A percentile compares a stretch with the other conserved stretches of the same genome.
Evolutionary conservation across 2,888 invertebrate species (phyloP).

Genomic region (Baccha elongata): DNA sequence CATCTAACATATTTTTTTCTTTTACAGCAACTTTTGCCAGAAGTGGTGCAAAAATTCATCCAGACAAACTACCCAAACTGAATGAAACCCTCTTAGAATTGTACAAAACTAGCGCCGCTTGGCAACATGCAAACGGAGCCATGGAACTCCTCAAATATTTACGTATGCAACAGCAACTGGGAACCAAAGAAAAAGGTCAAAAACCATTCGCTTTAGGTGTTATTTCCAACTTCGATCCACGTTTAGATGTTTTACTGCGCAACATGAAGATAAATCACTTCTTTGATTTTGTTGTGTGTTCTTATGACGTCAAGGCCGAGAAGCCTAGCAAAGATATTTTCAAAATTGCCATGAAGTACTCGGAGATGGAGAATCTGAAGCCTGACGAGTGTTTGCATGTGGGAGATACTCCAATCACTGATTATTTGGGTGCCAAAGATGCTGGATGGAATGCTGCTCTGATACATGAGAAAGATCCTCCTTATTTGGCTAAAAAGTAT

Average conservation of each 20-base stretch:
- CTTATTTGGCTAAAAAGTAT: slow-evolving; percentile 81
- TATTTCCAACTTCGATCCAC: slow-evolving; percentile 94
- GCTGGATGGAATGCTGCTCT: slow-evolving; percentile 90
- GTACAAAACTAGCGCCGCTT: slow-evolving; percentile 88
- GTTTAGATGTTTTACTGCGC: slow-evolving; percentile 87
- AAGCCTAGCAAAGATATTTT: slow-evolving; percentile 92
- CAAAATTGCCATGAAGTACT: slow-evolving; percentile 84
- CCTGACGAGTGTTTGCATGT: slow-evolving; percentile 90
- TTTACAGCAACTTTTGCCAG: slow-evolving; percentile 79
- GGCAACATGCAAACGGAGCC: slow-evolving; percentile 88
- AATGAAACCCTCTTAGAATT: slow-evolving; percentile 86
- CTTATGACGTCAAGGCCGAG: slow-evolving; percentile 88
- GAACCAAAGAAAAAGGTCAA: slow-evolving; percentile 71
- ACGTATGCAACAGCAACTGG: slow-evolving; percentile 77
- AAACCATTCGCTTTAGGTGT: slow-evolving; percentile 85
- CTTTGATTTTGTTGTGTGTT: slow-evolving; percentile 91
- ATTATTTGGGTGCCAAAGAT: slow-evolving; percentile 89
- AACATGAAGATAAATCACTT: slow-evolving; percentile 87
- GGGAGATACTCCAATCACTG: slow-evolving; percentile 89
- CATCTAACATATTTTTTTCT: background rate
- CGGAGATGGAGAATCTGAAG: slow-evolving; percentile 81
- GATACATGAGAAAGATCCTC: slow-evolving; percentile 81
- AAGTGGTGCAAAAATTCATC: slow-evolving; percentile 79
- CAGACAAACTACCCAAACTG: slow-evolving; percentile 83
- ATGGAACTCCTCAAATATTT: slow-evolving; percentile 86